Percentiles rank a stretch among this genome's conserved stretches.
Evolutionary conservation across 2,797 vertebrate genomes (phyloP).

Genomic region (Cottoperca gobio): DNA sequence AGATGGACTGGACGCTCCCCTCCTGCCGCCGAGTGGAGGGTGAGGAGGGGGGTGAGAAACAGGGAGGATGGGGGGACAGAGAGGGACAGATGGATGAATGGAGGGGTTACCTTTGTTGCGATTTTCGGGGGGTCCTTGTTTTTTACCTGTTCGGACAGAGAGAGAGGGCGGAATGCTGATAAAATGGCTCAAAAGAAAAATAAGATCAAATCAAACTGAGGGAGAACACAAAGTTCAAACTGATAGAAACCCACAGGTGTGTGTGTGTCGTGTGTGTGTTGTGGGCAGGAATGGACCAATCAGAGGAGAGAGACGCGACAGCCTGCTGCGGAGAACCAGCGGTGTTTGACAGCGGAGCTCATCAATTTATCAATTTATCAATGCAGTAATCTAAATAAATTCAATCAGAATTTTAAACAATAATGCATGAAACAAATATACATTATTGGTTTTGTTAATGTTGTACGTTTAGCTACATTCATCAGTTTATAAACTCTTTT

Average conservation of each 20-base stretch:
- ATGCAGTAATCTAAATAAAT: not conserved
- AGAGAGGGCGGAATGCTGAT: constrained; percentile 93
- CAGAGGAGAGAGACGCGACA: constrained; percentile 68
- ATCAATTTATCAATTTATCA: not conserved
- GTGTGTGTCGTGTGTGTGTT: constrained; percentile 72
- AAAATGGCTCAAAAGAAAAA: constrained; percentile 88
- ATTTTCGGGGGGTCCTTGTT: constrained; percentile 99
- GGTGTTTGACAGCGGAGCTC: not conserved
- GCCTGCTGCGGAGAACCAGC: constrained; percentile 49
- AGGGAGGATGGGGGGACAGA: constrained; percentile 77
- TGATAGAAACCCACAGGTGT: constrained; percentile 79
- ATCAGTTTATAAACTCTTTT: not conserved
- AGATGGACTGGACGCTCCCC: constrained; percentile 80
- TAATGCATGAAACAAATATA: not conserved
- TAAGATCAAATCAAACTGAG: constrained; percentile 81
- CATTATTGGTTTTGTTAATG: constrained; percentile 7
- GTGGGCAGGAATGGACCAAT: constrained; percentile 75
- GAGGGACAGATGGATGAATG: constrained; percentile 87
- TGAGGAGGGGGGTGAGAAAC: constrained; percentile 79
- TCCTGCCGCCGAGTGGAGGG: constrained; percentile 85
- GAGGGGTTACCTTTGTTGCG: constrained; percentile 99
- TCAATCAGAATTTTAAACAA: not conserved
- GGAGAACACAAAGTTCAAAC: constrained; percentile 81
- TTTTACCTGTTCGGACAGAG: constrained; percentile 99
- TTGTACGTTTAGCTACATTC: not conserved